Evolutionary conservation across 2,797 vertebrate genomes (phyloP).

Genomic region (Xiphophorus birchmanni): DNA sequence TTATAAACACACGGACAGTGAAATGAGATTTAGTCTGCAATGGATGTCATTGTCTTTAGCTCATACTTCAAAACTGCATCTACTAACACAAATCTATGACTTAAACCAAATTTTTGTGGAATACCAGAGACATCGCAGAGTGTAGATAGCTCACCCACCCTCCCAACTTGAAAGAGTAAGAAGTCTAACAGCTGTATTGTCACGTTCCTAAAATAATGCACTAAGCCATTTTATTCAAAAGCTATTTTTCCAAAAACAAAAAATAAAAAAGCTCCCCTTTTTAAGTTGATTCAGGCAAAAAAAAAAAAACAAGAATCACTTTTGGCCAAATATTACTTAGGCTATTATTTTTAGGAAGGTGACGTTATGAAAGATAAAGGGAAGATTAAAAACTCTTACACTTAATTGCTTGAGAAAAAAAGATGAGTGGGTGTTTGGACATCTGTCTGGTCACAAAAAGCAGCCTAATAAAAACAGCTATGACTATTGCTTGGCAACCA

Average conservation of each 20-base stretch:
- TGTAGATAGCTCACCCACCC: neutral
- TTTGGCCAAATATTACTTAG: too few relatives aligned
- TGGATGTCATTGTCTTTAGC: neutral
- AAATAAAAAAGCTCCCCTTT: too few relatives aligned
- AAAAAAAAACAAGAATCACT: too few relatives aligned
- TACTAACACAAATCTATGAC: neutral
- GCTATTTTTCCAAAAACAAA: too few relatives aligned
- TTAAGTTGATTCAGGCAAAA: too few relatives aligned
- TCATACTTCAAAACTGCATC: neutral
- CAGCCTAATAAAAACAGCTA: neutral
- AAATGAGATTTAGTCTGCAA: slow-evolving; percentile 19
- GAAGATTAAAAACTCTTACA: neutral
- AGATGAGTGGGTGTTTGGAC: neutral
- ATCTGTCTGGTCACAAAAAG: neutral
- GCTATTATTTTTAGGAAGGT: too few relatives aligned
- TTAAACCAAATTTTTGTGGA: neutral
- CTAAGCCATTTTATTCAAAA: too few relatives aligned
- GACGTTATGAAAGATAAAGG: neutral
- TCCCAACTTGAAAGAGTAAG: neutral
- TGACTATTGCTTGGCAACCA: neutral
- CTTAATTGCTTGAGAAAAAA: neutral
- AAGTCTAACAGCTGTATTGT: neutral
- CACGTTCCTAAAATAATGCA: too few relatives aligned
- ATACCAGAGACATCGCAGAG: neutral
- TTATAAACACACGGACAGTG: slow-evolving; percentile 12